Evolutionary conservation across 2,113 vertebrate genomes (phyloP), one percentile per base, ranked within the genome.

Genomic region (Halichoerus grypus): DNA sequence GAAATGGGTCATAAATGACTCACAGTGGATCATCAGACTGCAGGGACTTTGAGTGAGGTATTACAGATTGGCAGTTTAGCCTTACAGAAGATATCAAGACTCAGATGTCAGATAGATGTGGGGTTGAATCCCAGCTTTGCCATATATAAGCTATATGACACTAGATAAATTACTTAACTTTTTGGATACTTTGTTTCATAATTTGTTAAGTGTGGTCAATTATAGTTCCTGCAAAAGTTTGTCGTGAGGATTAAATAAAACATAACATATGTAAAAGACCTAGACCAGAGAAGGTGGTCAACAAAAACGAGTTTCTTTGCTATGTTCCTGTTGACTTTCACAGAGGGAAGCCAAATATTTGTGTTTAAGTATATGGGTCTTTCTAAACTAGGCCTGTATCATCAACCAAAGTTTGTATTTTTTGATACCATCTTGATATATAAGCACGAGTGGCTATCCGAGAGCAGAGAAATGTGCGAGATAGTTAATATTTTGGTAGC

Each of bases 401-500:
- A 77, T 72, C 39, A 63, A 33, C 21, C 24, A 42, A 79, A 10
- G 13, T 31, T 96, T 93, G 26, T 36, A 76, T 91, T 71, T 90
- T 10, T n/a, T 55, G 63, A 57, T 42, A 53, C 18, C 57, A 91
- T 39, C 18, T 83, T 88, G 28, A 74, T 22, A 63, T 69, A n/a
- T 18, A 95, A 80, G 13, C 28, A 63, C 3, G 18, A 95, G 19
- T 77, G 13, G 39, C 63, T 74, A 67, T 81, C 39, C 87, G 51
- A 74, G 18, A 86, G 1, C 49, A 95, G 81, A 92, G 33, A 69
- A 36, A 3, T 63, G 0, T 81, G 7, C 36, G 22, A 94, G 4
- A 93, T 67, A 92, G 26, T 89, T 85, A 95, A 91, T 72, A 86
- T 91, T 77, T 88, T 77, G 33, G 36, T 72, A 94, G 61, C n/a